Base-by-base conservation (phyloP, 1,140 invertebrate species). In the Zaprionus ghesquierei region DNA sequence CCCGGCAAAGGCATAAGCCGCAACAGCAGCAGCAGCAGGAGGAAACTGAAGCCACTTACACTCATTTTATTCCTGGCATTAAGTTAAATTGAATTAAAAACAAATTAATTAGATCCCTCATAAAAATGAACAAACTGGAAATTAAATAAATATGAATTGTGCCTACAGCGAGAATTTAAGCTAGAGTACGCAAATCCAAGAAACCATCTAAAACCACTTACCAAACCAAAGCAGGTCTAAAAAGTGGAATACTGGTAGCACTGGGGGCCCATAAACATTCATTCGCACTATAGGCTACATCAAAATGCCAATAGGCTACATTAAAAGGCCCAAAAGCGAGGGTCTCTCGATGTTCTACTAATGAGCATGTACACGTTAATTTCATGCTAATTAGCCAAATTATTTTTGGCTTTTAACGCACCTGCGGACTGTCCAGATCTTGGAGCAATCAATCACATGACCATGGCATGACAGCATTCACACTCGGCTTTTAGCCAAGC, bases 51-150 rank as follows among this genome's bases (percentile, higher is more conserved):
- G 33, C 65, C 56, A 59, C 64, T 69, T 44, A 56, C 56, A 49
- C 53, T 69, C 27, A 61, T 74, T 63, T 69, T 58, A 69, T 74
- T 62, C 22, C 33, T 74, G 79, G 73, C 84, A 89, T 84, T 89
- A 84, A 85, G 68, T 89, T 75, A 80, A 84, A 89, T 89, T 89
- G 84, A 89, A 89, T 89, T 89, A 89, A 89, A 89, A 89, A 89
- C 85, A 89, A 89, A 89, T 89, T 89, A 89, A 87, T 89, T 84
- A 89, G 87, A 84, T 89, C 79, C 68, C 50, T 72, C 75, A 73
- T 89, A 80, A 73, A 86, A 81, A 73, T 75, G 38, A 64, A 50
- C 69, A 54, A 71, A 63, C 44, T 56, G 54, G 44, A 51, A 56
- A 50, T 38, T 49, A 77, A 51, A 51, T 59, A 69, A 69, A 65